Evolutionary conservation across 2,888 invertebrate species (phyloP).

Genomic region (Apeira syringaria): DNA sequence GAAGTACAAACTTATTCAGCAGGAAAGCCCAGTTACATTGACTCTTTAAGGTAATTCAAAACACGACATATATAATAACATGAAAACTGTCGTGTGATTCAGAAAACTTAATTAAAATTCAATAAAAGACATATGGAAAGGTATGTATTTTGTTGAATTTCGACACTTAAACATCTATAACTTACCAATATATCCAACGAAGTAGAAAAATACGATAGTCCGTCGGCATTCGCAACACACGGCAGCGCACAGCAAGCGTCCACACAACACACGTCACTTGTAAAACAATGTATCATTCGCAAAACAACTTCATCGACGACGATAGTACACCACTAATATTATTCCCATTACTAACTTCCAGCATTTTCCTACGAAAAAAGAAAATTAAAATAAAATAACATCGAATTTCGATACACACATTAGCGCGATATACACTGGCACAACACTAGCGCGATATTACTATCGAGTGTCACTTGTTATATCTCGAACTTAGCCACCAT

Average conservation of each 20-base stretch:
- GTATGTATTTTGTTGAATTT: slow-evolving; percentile 4
- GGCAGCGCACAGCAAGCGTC: slow-evolving; percentile 72
- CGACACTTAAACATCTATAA: slow-evolving; percentile 24
- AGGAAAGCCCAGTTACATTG: too few relatives aligned
- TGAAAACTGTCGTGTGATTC: background rate
- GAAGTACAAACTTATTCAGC: too few relatives aligned
- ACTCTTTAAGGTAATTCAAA: too few relatives aligned
- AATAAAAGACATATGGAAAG: background rate
- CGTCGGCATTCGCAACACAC: slow-evolving; percentile 53
- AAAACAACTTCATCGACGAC: slow-evolving; percentile 80
- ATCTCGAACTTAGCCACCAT: slow-evolving; percentile 77
- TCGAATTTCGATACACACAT: slow-evolving; percentile 54
- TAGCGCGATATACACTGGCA: slow-evolving; percentile 75
- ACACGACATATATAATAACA: too few relatives aligned
- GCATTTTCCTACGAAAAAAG: slow-evolving; percentile 81
- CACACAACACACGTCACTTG: slow-evolving; percentile 76
- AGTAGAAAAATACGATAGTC: slow-evolving; percentile 43
- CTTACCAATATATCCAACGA: slow-evolving; percentile 51
- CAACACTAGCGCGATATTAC: slow-evolving; percentile 59
- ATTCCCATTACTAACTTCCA: slow-evolving; percentile 66
- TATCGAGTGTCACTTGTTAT: slow-evolving; percentile 59
- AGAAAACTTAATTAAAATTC: slow-evolving; percentile 5
- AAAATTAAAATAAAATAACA: slow-evolving; percentile 66
- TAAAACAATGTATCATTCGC: slow-evolving; percentile 80
- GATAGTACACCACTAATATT: slow-evolving; percentile 82